A percentile compares a stretch with the other conserved stretches of the same genome.
These are phyloP conservation scores for Exephanes ischioxanthus DNA, from an alignment of 2,888 invertebrate genomes.

Conservation along the genomic window DNA sequence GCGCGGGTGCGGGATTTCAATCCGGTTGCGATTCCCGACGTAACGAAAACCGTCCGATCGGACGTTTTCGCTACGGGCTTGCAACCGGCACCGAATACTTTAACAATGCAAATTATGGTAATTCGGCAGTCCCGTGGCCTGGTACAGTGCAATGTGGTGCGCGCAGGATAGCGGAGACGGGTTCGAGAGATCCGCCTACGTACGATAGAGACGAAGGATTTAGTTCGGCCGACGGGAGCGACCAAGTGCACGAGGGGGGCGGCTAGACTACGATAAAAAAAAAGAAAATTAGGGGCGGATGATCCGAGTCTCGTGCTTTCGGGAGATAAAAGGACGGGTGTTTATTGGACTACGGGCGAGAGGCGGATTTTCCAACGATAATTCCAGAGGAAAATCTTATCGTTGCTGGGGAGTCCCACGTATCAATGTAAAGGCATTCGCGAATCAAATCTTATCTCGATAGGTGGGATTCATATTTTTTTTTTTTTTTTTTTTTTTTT, in stretches of 20 bases:
- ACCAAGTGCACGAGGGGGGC: constrained; percentile 19
- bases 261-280: constrained; percentile 2
- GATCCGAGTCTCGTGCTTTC: constrained; percentile 43
- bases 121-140: constrained; percentile 73
- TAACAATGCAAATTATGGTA: constrained; percentile 84
- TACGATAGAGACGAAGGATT: constrained; percentile 57
- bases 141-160: constrained; percentile 54
- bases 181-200: constrained; percentile 33
- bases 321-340: constrained; percentile 53
- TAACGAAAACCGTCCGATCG: constrained; percentile 68
- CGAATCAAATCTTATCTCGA: background rate
- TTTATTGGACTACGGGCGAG: constrained; percentile 13
- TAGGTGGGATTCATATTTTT: no score
- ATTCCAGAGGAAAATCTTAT: constrained; percentile 28
- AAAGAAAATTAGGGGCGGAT: constrained; percentile 49
- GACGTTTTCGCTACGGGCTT: constrained; percentile 76
- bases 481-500: no score
- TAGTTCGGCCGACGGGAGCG: constrained; percentile 61
- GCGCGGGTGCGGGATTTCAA: constrained; percentile 47
- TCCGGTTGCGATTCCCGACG: no score
- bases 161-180: constrained; percentile 29
- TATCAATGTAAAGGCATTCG: background rate
- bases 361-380: background rate
- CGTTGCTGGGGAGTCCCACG: background rate
- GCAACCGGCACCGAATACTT: constrained; percentile 83